These are phyloP conservation scores for Campoletis raptor DNA, from an alignment of 2,888 invertebrate genomes.

Conservation along the genomic window DNA sequence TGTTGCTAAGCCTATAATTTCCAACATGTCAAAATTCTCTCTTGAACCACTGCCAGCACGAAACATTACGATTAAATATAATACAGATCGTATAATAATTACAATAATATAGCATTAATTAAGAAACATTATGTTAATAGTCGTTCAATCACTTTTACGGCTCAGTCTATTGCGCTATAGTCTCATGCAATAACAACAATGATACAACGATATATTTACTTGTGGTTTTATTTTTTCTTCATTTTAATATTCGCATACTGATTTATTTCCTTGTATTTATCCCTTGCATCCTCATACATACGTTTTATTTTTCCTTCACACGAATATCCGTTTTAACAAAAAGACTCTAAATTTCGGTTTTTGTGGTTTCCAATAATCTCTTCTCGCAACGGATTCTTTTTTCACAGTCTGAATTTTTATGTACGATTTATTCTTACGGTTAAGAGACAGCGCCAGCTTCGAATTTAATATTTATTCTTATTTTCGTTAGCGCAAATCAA, in stretches of 20 bases:
- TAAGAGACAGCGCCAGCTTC: slow-evolving; percentile 76
- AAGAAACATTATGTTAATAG: slow-evolving; percentile 82
- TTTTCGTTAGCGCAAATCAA: slow-evolving; percentile 12
- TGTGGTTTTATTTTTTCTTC: slow-evolving; percentile 72
- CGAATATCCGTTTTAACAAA: slow-evolving; percentile 72
- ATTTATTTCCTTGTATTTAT: slow-evolving; percentile 70
- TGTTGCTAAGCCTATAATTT: slow-evolving; percentile 5
- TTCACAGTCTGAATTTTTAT: slow-evolving; percentile 38
- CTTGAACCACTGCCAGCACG: slow-evolving; percentile 80
- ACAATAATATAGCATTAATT: slow-evolving; percentile 81
- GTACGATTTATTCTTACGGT: slow-evolving; percentile 56
- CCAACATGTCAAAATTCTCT: slow-evolving; percentile 78
- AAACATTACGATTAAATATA: slow-evolving; percentile 82
- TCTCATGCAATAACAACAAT: slow-evolving; percentile 83
- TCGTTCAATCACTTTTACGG: slow-evolving; percentile 81
- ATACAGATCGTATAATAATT: slow-evolving; percentile 81
- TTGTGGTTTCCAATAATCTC: background rate
- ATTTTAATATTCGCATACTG: slow-evolving; percentile 64
- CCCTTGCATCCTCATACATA: slow-evolving; percentile 70
- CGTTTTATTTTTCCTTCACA: slow-evolving; percentile 56
- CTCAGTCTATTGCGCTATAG: slow-evolving; percentile 83
- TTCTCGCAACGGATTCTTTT: slow-evolving; percentile 66
- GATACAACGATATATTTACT: slow-evolving; percentile 83
- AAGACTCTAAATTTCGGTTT: slow-evolving; percentile 74
- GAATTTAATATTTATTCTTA: slow-evolving; percentile 35